A percentile compares a stretch with the other conserved stretches of the same genome.
phyloP scores from a whole-genome alignment of 2,797 vertebrate species.

The Knipowitschia caucasica region DNA sequence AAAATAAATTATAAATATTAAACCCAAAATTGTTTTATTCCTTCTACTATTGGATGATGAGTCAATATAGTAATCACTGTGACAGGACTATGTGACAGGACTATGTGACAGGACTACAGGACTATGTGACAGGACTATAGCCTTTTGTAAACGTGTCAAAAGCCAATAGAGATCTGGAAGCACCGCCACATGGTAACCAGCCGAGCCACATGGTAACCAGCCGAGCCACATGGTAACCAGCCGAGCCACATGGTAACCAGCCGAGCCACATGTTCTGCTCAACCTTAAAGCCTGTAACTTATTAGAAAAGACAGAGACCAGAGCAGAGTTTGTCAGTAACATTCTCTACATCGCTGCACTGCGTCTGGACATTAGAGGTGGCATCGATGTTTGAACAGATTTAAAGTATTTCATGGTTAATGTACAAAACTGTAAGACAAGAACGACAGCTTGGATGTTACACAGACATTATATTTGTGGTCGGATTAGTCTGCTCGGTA shows the following conservation, averaged over 20 bases:
- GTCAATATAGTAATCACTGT: too few relatives aligned
- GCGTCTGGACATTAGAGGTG: conserved; percentile 49
- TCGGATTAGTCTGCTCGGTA: too few relatives aligned
- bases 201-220: too few relatives aligned
- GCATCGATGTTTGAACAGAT: conserved; percentile 52
- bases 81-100: too few relatives aligned
- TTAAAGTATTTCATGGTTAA: conserved; percentile 56
- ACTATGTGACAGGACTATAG: too few relatives aligned
- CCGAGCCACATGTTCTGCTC: conserved; percentile 50
- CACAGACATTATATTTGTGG: too few relatives aligned
- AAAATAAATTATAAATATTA: too few relatives aligned
- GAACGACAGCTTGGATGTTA: too few relatives aligned
- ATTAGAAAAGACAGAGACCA: conserved; percentile 58
- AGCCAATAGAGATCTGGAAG: conserved; percentile 42
- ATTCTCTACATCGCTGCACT: conserved; percentile 14
- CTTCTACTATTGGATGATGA: too few relatives aligned
- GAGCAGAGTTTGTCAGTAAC: conserved; percentile 42
- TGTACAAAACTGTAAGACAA: conserved; percentile 41
- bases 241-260: conserved; percentile 48
- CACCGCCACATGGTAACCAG: conserved; percentile 28
- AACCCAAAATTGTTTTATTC: too few relatives aligned
- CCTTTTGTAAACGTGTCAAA: conserved; percentile 25
- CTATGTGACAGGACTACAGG: too few relatives aligned
- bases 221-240: conserved; percentile 39
- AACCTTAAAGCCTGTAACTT: conserved; percentile 48